phyloP scores from a whole-genome alignment of 2,113 vertebrate species.

The Periophthalmus modestus region DNA sequence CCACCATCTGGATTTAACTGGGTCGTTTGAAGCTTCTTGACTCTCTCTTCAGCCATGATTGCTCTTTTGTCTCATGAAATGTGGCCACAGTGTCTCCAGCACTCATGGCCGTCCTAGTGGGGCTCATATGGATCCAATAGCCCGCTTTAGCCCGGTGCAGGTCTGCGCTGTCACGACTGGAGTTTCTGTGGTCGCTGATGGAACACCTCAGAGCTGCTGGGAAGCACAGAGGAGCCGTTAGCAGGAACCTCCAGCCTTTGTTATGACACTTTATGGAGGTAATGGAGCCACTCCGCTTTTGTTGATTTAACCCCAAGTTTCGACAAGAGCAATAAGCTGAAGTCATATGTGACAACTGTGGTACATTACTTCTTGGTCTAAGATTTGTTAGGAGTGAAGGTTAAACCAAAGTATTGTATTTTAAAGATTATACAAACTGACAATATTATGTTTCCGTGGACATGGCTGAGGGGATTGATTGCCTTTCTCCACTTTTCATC shows the following conservation, averaged over 20 bases:
- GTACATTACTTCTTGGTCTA: background rate
- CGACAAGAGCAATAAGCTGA: background rate
- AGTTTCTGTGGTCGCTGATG: conserved; percentile 37
- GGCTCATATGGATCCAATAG: conserved; percentile 55
- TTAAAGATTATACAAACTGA: background rate
- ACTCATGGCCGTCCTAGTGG: conserved; percentile 25
- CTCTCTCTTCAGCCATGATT: too few species aligned
- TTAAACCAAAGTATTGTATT: background rate
- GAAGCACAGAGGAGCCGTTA: conserved; percentile 17
- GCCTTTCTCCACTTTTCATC: background rate
- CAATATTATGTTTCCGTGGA: background rate
- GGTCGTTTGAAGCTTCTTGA: too few species aligned
- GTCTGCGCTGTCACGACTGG: conserved; percentile 39
- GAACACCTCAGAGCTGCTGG: conserved; percentile 25
- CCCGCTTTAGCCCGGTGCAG: conserved; percentile 27
- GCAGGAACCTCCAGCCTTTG: conserved; percentile 35
- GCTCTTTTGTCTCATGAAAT: background rate
- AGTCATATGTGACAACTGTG: background rate
- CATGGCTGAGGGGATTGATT: background rate
- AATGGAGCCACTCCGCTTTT: background rate
- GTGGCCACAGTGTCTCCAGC: conserved; percentile 40
- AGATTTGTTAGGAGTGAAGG: background rate
- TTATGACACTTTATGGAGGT: conserved; percentile 12
- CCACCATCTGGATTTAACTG: too few species aligned
- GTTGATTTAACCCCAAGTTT: background rate